phyloP scores from a whole-genome alignment of 1,140 invertebrate genomes.

The Papilio xuthus region DNA sequence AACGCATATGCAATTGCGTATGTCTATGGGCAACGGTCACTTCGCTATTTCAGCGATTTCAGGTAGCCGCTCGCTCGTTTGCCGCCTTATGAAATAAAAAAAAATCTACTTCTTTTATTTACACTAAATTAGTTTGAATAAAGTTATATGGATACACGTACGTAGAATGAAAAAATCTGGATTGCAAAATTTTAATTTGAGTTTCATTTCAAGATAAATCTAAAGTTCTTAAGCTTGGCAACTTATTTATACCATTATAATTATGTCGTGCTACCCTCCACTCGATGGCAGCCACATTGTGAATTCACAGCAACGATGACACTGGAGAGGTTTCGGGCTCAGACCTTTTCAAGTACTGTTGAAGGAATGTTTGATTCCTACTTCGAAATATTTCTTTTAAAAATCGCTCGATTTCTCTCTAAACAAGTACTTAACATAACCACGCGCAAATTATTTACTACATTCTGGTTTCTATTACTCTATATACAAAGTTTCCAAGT shows the following conservation, averaged over 20 bases:
- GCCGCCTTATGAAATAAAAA: too few species aligned
- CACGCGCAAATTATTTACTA: background rate
- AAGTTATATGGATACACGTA: background rate
- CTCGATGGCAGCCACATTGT: slow-evolving; percentile 54
- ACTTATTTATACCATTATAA: slow-evolving; percentile 3
- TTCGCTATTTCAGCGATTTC: too few species aligned
- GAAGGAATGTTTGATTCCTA: slow-evolving; percentile 42
- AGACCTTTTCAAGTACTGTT: slow-evolving; percentile 56
- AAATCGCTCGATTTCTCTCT: background rate
- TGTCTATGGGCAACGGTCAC: too few species aligned
- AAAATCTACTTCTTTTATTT: background rate
- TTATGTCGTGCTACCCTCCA: slow-evolving; percentile 16
- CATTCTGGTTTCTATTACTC: background rate
- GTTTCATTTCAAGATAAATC: background rate
- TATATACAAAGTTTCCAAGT: background rate
- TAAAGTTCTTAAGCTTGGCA: background rate
- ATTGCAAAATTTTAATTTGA: background rate
- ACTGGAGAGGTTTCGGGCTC: slow-evolving; percentile 38
- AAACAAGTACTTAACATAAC: background rate
- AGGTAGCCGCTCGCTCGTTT: too few species aligned
- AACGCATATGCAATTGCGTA: too few species aligned
- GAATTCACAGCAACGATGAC: slow-evolving; percentile 52
- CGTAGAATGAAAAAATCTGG: background rate
- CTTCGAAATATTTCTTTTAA: slow-evolving; percentile 25
- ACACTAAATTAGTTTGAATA: background rate